Base-by-base conservation (phyloP, 2,888 invertebrate species). In the Nasonia oneida region DNA sequence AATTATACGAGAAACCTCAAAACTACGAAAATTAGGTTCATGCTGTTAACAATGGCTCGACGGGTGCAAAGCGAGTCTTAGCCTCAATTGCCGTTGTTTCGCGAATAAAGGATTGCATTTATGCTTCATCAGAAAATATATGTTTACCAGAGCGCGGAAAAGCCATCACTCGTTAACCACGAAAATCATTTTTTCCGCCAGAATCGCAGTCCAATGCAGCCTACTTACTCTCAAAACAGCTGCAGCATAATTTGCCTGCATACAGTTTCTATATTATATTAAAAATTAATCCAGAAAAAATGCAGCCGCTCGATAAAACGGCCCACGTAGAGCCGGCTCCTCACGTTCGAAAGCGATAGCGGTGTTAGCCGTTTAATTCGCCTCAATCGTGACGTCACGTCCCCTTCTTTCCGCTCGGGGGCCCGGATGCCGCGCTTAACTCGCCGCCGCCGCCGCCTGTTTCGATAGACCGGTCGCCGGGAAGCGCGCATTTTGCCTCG, bases 361-460 rank as follows among this genome's bases (percentile, higher is more conserved):
- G 73, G 29, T 29, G 87, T 88, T 88, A 89, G 88, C 89, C 88
- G 91, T 90, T 92, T 91, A 92, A 93, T 92, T 92, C 90, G 90
- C 91, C 91, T 92, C 91, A 92, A 92, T 92, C 92, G 90, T 92
- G 90, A 92, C 92, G 92, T 92, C 92, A 92, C 90, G 90, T 90
- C 91, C 91, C 91, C 92, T 93, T 93, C 92, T 93, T 93, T 93
- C 92, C 93, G 92, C 90, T 92, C 90, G 89, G 89, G 90, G 90
- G 47, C 91, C 92, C 93, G 93, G 93, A 93, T 93, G 92, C 89
- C 57, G 90, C 91, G 91, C 89, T 92, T 91, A 91, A 92, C 90
- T 91, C 89, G 89, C 87, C 85, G 87, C 39, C 85, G 87, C 39
- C 67, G 42, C 47, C 75, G 74, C 74, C 14, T 12, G 53, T 53